phyloP scores from a whole-genome alignment of 2,888 invertebrate species.

The Watsonalla cultraria region DNA sequence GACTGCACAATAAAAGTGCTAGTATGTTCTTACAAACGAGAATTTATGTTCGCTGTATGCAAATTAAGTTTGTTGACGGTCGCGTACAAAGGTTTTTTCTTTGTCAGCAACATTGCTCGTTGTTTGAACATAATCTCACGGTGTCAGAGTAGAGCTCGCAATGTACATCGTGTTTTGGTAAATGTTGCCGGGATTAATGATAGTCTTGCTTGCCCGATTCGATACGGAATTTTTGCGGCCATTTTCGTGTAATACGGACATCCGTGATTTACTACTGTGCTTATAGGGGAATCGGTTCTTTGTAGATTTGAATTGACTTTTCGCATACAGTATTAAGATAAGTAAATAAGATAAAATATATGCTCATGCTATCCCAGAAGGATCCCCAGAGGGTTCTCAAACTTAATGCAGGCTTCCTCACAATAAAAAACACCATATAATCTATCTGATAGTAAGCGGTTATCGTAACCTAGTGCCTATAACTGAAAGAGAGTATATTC shows the following conservation, averaged over 20 bases:
- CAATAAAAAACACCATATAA: no score
- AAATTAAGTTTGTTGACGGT: constrained; percentile 63
- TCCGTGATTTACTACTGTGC: constrained; percentile 1
- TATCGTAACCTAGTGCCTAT: no score
- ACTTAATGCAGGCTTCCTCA: no score
- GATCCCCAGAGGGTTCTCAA: no score
- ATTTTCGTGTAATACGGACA: constrained; percentile 6
- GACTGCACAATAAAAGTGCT: constrained; percentile 75
- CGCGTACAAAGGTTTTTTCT: constrained; percentile 40
- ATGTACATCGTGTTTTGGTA: constrained; percentile 25
- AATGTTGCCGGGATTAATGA: background rate
- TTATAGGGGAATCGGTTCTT: background rate
- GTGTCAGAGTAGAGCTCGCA: constrained; percentile 38
- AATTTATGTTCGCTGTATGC: constrained; percentile 73
- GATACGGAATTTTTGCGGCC: constrained; percentile 12
- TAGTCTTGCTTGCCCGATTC: background rate
- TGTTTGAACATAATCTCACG: constrained; percentile 33
- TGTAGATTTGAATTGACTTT: background rate
- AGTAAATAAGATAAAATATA: no score
- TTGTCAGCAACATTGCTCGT: constrained; percentile 36
- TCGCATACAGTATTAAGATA: no score
- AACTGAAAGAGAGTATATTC: no score
- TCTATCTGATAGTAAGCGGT: no score
- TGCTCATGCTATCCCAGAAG: no score
- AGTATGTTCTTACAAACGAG: constrained; percentile 76